A percentile compares a stretch with the other conserved stretches of the same genome.
Evolutionary conservation across 2,888 invertebrate species (phyloP).

Genomic region (Oxystoma pomonae): DNA sequence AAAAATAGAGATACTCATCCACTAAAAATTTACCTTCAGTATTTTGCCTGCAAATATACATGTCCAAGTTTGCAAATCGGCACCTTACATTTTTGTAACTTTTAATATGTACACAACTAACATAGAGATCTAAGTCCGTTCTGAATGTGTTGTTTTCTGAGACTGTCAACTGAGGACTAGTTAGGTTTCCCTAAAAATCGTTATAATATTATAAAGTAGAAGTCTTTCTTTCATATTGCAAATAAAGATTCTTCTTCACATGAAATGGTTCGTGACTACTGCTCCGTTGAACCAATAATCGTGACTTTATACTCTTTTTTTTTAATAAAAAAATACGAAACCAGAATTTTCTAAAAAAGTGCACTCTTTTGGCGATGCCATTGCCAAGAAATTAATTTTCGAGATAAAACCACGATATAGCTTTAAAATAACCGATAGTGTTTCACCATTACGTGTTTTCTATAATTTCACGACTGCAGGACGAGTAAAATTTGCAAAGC

Average conservation of each 20-base stretch:
- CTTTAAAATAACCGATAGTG: too few species aligned
- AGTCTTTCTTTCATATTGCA: too few species aligned
- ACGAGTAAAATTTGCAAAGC: too few species aligned
- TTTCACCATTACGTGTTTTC: too few species aligned
- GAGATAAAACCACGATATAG: too few species aligned
- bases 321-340: background rate
- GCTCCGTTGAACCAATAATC: too few species aligned
- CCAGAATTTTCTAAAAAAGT: background rate
- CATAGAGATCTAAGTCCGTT: slow-evolving; percentile 54
- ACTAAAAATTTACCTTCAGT: slow-evolving; percentile 55
- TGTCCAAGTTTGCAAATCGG: slow-evolving; percentile 48
- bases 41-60: slow-evolving; percentile 59
- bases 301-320: background rate
- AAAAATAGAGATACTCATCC: too few species aligned
- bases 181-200: slow-evolving; percentile 30
- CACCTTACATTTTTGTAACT: slow-evolving; percentile 51
- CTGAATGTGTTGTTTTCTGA: slow-evolving; percentile 53
- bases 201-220: too few species aligned
- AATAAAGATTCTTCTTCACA: background rate
- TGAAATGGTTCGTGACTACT: too few species aligned
- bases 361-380: too few species aligned
- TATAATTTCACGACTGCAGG: too few species aligned
- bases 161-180: slow-evolving; percentile 16
- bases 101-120: slow-evolving; percentile 54
- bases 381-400: too few species aligned